Conservation (phyloP, 2,888 invertebrate species). For the Hylaea fasciaria region DNA sequence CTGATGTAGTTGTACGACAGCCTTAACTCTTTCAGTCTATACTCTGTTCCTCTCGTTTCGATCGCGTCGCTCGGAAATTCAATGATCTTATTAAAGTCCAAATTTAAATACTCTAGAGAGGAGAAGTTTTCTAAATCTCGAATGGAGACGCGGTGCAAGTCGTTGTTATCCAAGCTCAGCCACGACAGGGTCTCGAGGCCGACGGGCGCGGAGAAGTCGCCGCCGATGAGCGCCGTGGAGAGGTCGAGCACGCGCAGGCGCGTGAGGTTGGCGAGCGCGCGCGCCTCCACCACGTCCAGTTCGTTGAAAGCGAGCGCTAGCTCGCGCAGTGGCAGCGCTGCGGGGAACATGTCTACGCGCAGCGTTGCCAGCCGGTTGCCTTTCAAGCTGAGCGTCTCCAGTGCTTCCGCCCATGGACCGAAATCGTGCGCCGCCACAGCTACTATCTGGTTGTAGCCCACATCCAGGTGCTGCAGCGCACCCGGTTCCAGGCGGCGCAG, state of each 20-base stretch:
- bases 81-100: constrained; percentile 92
- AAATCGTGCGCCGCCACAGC: constrained; percentile 88
- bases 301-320: constrained; percentile 94
- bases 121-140: constrained; percentile 87
- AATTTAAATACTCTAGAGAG: constrained; percentile 90
- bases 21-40: constrained; percentile 89
- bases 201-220: constrained; percentile 66
- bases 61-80: constrained; percentile 85
- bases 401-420: constrained; percentile 88
- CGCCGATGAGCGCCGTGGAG: constrained; percentile 90
- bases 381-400: constrained; percentile 89
- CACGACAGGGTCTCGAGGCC: constrained; percentile 88
- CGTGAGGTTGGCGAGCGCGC: constrained; percentile 87
- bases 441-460: constrained; percentile 92
- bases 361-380: constrained; percentile 90
- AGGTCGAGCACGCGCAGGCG: constrained; percentile 91
- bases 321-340: constrained; percentile 90
- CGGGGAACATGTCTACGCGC: constrained; percentile 86
- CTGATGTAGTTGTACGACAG: constrained; percentile 91
- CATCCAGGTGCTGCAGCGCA: constrained; percentile 87
- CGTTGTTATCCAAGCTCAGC: constrained; percentile 93
- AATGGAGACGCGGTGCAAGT: constrained; percentile 85
- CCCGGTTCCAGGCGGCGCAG: constrained; percentile 87
- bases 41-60: constrained; percentile 62
- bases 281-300: constrained; percentile 88